These are phyloP conservation scores for Telmatochromis sp. DNA, from an alignment of 2,113 vertebrate genomes.

Conservation along the genomic window DNA sequence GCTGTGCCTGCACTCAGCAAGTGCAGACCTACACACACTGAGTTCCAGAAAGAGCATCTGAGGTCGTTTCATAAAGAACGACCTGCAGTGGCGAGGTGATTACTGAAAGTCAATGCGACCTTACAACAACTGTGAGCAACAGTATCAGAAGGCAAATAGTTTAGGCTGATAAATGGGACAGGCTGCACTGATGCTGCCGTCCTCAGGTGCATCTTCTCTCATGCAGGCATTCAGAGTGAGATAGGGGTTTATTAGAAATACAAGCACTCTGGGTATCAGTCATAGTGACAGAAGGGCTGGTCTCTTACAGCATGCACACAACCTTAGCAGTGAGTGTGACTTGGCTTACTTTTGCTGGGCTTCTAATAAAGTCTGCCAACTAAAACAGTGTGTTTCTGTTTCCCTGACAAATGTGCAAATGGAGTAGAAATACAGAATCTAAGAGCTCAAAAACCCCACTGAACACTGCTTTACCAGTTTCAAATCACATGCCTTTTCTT, in stretches of 20 bases:
- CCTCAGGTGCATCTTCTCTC: neutral
- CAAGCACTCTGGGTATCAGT: neutral
- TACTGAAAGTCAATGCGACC: neutral
- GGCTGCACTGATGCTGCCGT: neutral
- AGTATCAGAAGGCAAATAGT: neutral
- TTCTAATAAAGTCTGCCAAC: neutral
- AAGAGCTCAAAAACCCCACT: neutral
- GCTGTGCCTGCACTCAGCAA: neutral
- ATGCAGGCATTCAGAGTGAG: neutral
- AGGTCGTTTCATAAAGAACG: conserved; percentile 8
- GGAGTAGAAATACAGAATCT: neutral
- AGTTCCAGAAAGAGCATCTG: neutral
- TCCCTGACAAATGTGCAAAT: neutral
- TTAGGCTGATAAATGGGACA: neutral
- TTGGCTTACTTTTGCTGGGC: neutral
- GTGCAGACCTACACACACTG: neutral
- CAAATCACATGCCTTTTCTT: neutral
- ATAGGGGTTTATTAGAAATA: neutral
- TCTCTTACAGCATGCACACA: neutral
- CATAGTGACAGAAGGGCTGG: neutral
- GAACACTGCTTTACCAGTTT: neutral
- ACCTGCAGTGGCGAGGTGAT: conserved; percentile 6
- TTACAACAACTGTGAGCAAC: neutral
- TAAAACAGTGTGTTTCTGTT: neutral
- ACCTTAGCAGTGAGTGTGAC: neutral